Base-by-base conservation (phyloP, 2,888 invertebrate genomes). In the Zelleria hepariella region DNA sequence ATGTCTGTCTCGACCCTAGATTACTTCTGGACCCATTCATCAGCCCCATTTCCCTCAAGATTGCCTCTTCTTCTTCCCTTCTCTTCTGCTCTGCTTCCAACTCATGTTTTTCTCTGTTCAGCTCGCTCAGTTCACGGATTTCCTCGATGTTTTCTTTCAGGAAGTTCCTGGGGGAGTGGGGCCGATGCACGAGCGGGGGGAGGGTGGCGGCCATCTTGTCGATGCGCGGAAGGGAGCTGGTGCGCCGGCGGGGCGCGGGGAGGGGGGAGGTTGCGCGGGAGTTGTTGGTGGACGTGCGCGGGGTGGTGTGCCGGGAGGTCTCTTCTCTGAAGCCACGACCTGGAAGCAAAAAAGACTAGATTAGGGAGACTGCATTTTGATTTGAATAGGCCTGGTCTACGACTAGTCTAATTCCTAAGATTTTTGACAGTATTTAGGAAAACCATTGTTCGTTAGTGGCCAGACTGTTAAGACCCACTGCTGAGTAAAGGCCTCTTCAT, bases 271-370 rank as follows among this genome's bases (percentile, higher is more conserved):
- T 82, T 25, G 83, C 73, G 71, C 87, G 75, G 51, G 89, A 89
- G 64, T 84, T 86, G 52, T 77, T 67, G 48, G 82, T 79, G 56
- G 87, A 86, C 32, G 84, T 81, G 67, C 72, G 80, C 3, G 91
- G 91, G 15, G 91, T 90, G 56, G 83, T 90, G 62, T 91, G 90
- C 10, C 91, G 82, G 5, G 91, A 91, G 5, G 87, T 88, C 47
- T 86, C 86, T 75, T 85, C 86, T 66, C 84, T 75, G 63, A 84
- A 92, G 82, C 72, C 92, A 82, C 71, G 90, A 76, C 87, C 87
- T 87, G 60, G 6, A 65, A 61, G 59, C 63, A 65, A 61, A 64
- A 42, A 42, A 15, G 32, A 2, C 5, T 10, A 15, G 32, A 15
- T 42, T 42, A 42, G 6, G 32, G 15, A 42, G 15, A 15, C 32